Base-by-base conservation (phyloP, 2,113 vertebrate species). In the Apodemus sylvaticus region DNA sequence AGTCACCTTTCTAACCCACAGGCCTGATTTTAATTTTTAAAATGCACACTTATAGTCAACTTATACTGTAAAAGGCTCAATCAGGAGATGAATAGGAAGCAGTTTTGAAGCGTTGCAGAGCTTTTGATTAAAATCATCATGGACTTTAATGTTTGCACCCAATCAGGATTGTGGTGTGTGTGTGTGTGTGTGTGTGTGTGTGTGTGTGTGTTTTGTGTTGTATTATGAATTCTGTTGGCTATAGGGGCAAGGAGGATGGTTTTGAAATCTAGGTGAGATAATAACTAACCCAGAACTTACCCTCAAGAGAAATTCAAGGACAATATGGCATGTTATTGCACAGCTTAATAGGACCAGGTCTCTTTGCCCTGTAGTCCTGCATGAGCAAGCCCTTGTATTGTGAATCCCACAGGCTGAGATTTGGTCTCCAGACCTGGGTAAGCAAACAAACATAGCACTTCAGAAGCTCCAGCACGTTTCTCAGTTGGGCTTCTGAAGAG, bases 321-420 rank as follows among this genome's bases (percentile, higher is more conserved):
- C 20, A 13, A 62, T n/a, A 2, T 16, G 31, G 26, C 45, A 20
- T 3, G 9, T 9, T 22, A 5, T 5, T 36, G 31, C 14, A 42
- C 34, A 55, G 6, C 14, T 10, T 6, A 5, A 31, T 1, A 20
- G 0, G 1, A 4, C 34, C 0, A 1, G 2, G 6, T 73, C 26
- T n/a, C 68, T 13, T 12, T 20, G 9, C 10, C 53, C 19, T 34
- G n/a, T 19, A 14, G 48, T 13, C 45, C 7, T 10, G 9, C 42
- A 39, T 13, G 42, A 51, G 51, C 17, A 20, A 17, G 8, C 39
- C 3, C 13, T 11, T 0, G 0, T 16, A 14, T 26, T 48, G 48
- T 58, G 29, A 45, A 78, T 14, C 36, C 74, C 60, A 51, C 4
- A 22, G 85, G 20, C 16, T 39, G 66, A 82, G 64, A 1, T 74